Conservation (phyloP, 1,140 invertebrate genomes). For the Mesaphorura yosii region DNA sequence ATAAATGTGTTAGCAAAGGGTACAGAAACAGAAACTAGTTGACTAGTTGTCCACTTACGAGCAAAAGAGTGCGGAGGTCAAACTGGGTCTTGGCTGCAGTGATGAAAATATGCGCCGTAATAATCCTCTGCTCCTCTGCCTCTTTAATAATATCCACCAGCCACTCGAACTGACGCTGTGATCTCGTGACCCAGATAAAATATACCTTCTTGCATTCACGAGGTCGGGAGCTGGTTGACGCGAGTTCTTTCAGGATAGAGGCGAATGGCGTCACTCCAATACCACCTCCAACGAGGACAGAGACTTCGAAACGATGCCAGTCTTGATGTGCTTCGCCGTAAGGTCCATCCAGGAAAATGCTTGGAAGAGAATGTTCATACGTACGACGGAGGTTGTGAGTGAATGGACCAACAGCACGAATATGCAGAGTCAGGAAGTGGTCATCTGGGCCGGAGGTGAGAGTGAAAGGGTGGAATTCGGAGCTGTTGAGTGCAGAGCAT, state of each 20-base stretch:
- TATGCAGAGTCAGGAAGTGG: slow-evolving; percentile 42
- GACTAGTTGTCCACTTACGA: too few relatives aligned
- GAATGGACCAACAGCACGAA: slow-evolving; percentile 46
- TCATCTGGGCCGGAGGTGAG: slow-evolving; percentile 48
- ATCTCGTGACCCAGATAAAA: slow-evolving; percentile 48
- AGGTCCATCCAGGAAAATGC: slow-evolving; percentile 45
- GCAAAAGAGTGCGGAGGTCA: background rate
- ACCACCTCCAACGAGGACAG: slow-evolving; percentile 46
- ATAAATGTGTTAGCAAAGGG: too few relatives aligned
- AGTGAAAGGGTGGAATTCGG: slow-evolving; percentile 49
- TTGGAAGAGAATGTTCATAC: slow-evolving; percentile 37
- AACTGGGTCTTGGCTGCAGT: slow-evolving; percentile 32
- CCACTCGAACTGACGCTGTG: slow-evolving; percentile 51
- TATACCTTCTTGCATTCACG: slow-evolving; percentile 34
- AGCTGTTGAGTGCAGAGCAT: slow-evolving; percentile 39
- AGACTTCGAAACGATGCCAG: slow-evolving; percentile 46
- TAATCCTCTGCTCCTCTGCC: slow-evolving; percentile 36
- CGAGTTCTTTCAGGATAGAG: slow-evolving; percentile 46
- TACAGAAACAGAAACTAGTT: too few relatives aligned
- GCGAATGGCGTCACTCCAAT: slow-evolving; percentile 49
- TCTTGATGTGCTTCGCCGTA: slow-evolving; percentile 47
- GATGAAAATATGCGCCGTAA: slow-evolving; percentile 47
- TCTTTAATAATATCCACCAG: slow-evolving; percentile 46
- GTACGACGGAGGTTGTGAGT: slow-evolving; percentile 43
- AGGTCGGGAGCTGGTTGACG: background rate